These are phyloP conservation scores for Alauda arvensis DNA, from an alignment of 2,797 vertebrate genomes.

Conservation along the genomic window DNA sequence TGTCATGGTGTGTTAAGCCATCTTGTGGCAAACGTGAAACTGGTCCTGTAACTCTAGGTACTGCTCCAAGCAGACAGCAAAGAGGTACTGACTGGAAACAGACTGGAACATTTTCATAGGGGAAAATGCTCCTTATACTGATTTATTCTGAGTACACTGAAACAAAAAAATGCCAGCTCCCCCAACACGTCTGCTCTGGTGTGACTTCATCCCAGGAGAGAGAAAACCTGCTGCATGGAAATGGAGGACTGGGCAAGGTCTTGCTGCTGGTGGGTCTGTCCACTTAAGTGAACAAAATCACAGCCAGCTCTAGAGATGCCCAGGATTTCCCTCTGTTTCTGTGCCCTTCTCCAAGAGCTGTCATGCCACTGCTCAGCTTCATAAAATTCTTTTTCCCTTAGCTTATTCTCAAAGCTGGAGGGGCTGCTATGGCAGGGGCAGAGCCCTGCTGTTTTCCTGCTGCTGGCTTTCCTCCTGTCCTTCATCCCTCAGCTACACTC, in stretches of 20 bases:
- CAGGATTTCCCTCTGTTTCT: neutral
- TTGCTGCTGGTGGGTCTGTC: neutral
- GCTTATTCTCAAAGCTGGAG: neutral
- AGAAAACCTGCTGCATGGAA: neutral
- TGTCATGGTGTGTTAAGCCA: neutral
- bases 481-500: neutral
- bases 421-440: accelerated
- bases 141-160: neutral
- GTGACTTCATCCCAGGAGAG: neutral
- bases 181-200: accelerated
- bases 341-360: neutral
- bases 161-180: neutral
- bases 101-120: accelerated
- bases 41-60: neutral
- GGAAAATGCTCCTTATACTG: neutral
- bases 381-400: neutral
- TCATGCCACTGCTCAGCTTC: neutral
- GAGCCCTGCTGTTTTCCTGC: neutral
- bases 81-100: neutral
- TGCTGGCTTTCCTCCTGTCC: neutral
- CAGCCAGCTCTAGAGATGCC: neutral
- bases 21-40: neutral
- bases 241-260: neutral
- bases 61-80: neutral
- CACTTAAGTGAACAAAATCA: neutral